Conservation (phyloP, 1,140 invertebrate species). For the Acyrthosiphon pisum region DNA sequence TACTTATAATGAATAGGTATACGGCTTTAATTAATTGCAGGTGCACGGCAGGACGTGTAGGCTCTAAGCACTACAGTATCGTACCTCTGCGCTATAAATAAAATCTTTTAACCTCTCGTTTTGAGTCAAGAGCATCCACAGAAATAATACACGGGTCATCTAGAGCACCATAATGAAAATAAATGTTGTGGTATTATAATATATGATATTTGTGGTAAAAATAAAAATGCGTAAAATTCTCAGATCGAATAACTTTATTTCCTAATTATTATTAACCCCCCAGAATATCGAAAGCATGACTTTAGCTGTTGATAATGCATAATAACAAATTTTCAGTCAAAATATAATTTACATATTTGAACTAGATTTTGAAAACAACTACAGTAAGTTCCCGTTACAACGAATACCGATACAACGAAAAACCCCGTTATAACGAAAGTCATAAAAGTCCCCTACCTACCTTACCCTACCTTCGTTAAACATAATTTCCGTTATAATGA, state of each 20-base stretch:
- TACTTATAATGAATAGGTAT: not conserved
- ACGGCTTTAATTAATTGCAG: not conserved
- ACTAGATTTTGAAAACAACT: no score
- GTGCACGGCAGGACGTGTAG: not conserved
- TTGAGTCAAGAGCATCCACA: not conserved
- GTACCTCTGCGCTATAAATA: not conserved
- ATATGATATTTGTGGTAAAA: not conserved
- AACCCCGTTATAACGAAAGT: no score
- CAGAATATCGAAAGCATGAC: no score
- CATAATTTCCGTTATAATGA: no score
- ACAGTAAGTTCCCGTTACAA: no score
- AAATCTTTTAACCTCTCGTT: not conserved
- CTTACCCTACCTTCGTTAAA: no score
- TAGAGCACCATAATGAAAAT: not conserved
- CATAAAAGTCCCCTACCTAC: no score
- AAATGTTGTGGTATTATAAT: not conserved
- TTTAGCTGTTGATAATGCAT: not conserved
- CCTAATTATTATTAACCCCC: not conserved
- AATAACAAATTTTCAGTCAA: not conserved
- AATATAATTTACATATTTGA: not conserved
- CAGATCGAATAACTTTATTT: not conserved
- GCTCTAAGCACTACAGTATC: not conserved
- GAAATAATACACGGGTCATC: not conserved
- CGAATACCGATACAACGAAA: no score
- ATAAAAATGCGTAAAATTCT: not conserved